Evolutionary conservation across 1,140 invertebrate genomes (phyloP), one percentile per base, ranked within the genome.

Genomic region (Hirudo medicinalis): DNA sequence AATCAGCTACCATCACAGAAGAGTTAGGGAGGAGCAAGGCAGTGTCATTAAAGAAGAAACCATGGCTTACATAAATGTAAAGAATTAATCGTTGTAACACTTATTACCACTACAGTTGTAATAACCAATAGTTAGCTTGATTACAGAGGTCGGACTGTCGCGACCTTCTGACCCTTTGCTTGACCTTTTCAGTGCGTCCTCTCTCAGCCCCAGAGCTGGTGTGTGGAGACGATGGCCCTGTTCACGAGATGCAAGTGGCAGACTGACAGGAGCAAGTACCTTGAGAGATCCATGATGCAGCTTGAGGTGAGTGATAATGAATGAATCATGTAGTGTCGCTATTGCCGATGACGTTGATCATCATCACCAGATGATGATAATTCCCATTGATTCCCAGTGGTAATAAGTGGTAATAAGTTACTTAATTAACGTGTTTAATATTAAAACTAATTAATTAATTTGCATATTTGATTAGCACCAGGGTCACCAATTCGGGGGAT

Each of bases 271-370:
- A 87, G 89, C 75, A 85, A 92, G 73, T 90, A 89, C 0, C 86
- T 94, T 17, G 91, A 95, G 77, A 82, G 93, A 69, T 87, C 91
- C 15, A 87, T 96, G 85, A 86, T 87, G 78, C 94, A 97, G 82
- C 84, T 89, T 74, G 89, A 84, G 76, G 82, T 83, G 75, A 57
- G n/a, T 25, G 5, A 2, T 71, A 22, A 13, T 70, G n/a, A n/a
- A n/a, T n/a, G n/a, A n/a, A 72, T 71, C 15, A 9, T 68, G 17
- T 71, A 0, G 71, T 68, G 17, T 71, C 20, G 71, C 9, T 27
- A 11, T 2, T 29, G n/a, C 40, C 11, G 20, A 54, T 72, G 69
- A n/a, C n/a, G n/a, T n/a, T 32, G 15, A 63, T 54, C 25, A 55
- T 57, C 36, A n/a, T n/a, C n/a, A n/a, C n/a, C n/a, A n/a, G 22